Evolutionary conservation across 2,797 vertebrate species (phyloP).

Genomic region (Coregonus ussuriensis): DNA sequence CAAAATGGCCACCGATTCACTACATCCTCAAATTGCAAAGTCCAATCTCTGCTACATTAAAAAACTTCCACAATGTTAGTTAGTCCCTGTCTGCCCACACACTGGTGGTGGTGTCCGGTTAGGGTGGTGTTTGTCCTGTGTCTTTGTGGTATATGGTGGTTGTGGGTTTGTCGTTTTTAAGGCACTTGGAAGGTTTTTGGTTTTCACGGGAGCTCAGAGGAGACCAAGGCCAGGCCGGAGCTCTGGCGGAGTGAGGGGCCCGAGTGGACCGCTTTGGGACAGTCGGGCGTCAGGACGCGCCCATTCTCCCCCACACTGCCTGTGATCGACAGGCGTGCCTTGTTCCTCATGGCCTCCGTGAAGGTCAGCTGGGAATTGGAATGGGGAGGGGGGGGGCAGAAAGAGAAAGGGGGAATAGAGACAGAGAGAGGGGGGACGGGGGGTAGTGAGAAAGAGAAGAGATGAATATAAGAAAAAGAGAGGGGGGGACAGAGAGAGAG

Average conservation of each 20-base stretch:
- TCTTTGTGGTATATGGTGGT: slow-evolving; percentile 17
- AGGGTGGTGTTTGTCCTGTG: slow-evolving; percentile 42
- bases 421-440: slow-evolving; percentile 31
- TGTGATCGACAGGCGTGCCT: slow-evolving; percentile 98
- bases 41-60: slow-evolving; percentile 14
- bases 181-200: slow-evolving; percentile 97
- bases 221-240: slow-evolving; percentile 97
- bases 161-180: slow-evolving; percentile 69
- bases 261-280: slow-evolving; percentile 95
- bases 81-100: slow-evolving; percentile 26
- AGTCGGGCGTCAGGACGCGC: slow-evolving; percentile 95
- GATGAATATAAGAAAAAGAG: slow-evolving; percentile 44
- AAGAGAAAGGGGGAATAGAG: slow-evolving; percentile 1
- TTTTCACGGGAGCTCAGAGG: slow-evolving; percentile 99
- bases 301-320: slow-evolving; percentile 98
- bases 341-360: slow-evolving; percentile 99
- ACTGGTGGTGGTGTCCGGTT: slow-evolving; percentile 32
- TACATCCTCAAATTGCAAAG: background rate
- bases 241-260: slow-evolving; percentile 94
- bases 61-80: slow-evolving; percentile 11
- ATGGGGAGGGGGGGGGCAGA: slow-evolving; percentile 26
- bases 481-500: background rate
- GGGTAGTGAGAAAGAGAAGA: slow-evolving; percentile 25
- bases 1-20: slow-evolving; percentile 21
- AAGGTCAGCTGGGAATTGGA: slow-evolving; percentile 86